Percentiles rank a stretch among this genome's conserved stretches.
phyloP scores from a whole-genome alignment of 2,113 vertebrate genomes.

The Cheilinus undulatus region DNA sequence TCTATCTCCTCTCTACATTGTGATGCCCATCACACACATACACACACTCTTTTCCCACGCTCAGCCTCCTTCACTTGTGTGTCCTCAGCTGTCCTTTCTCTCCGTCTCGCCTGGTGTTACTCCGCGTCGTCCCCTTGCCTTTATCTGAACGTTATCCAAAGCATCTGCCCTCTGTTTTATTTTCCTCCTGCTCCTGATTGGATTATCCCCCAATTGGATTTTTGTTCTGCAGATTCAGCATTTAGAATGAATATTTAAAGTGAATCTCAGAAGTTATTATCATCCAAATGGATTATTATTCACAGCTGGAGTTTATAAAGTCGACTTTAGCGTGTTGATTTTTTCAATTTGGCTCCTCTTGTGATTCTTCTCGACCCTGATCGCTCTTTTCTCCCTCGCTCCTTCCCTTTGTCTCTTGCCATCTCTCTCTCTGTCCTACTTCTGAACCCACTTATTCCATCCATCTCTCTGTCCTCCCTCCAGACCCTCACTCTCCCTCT shows the following conservation, averaged over 20 bases:
- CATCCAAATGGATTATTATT: conserved; percentile 64
- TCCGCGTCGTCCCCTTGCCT: neutral
- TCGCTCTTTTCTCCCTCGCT: conserved; percentile 24
- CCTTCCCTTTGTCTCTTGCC: conserved; percentile 54
- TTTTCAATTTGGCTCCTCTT: conserved; percentile 54
- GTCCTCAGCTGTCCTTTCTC: conserved; percentile 52
- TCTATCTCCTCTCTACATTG: conserved; percentile 31
- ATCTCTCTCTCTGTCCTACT: conserved; percentile 74
- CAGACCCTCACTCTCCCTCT: conserved; percentile 62
- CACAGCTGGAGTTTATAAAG: conserved; percentile 59
- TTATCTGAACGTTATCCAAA: conserved; percentile 38
- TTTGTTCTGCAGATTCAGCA: conserved; percentile 58
- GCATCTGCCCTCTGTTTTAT: conserved; percentile 31
- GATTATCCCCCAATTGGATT: conserved; percentile 65
- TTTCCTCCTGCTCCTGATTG: conserved; percentile 58
- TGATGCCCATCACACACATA: conserved; percentile 13
- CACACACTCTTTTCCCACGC: conserved; percentile 55
- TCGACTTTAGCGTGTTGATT: conserved; percentile 61
- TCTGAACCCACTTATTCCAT: conserved; percentile 76
- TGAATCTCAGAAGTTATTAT: conserved; percentile 58
- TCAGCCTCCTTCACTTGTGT: conserved; percentile 14
- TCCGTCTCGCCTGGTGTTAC: conserved; percentile 6
- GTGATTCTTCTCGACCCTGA: conserved; percentile 34
- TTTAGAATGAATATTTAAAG: conserved; percentile 64
- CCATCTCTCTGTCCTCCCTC: conserved; percentile 66